These are phyloP conservation scores for Phataginus tricuspis DNA, from an alignment of 2,797 vertebrate species.

Conservation along the genomic window DNA sequence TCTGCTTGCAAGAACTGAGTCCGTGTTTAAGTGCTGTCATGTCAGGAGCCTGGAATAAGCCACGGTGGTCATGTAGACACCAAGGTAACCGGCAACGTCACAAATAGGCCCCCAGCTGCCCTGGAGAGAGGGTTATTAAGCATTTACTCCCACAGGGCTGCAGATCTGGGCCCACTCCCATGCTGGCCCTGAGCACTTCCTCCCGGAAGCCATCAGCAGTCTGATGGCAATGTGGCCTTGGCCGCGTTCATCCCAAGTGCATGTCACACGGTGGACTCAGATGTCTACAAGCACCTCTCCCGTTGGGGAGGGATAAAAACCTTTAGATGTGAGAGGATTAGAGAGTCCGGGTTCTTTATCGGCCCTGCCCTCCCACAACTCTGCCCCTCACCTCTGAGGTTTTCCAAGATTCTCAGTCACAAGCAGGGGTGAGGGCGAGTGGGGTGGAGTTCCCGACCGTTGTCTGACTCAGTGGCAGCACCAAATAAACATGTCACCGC, in stretches of 20 bases:
- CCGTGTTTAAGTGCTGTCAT: rapidly evolving
- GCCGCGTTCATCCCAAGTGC: neutral
- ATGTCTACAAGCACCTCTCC: neutral
- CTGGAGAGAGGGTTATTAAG: neutral
- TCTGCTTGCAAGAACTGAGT: neutral
- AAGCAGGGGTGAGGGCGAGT: neutral
- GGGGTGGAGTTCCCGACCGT: rapidly evolving
- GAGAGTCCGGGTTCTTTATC: rapidly evolving
- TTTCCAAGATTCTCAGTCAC: neutral
- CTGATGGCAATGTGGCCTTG: no score
- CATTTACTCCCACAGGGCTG: rapidly evolving
- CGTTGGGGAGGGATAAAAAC: neutral
- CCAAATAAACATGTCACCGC: rapidly evolving
- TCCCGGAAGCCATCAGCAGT: neutral
- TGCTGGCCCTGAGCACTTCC: neutral
- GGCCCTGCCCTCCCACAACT: rapidly evolving
- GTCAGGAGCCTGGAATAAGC: no score
- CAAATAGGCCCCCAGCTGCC: rapidly evolving
- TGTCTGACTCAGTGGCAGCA: rapidly evolving
- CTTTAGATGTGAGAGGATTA: neutral
- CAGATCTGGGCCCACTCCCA: rapidly evolving
- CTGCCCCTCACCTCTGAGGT: neutral
- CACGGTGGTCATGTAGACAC: neutral
- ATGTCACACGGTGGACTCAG: rapidly evolving
- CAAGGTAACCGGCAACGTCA: rapidly evolving